Base-by-base conservation (phyloP, 2,888 invertebrate genomes). In the Lapara coniferarum region DNA sequence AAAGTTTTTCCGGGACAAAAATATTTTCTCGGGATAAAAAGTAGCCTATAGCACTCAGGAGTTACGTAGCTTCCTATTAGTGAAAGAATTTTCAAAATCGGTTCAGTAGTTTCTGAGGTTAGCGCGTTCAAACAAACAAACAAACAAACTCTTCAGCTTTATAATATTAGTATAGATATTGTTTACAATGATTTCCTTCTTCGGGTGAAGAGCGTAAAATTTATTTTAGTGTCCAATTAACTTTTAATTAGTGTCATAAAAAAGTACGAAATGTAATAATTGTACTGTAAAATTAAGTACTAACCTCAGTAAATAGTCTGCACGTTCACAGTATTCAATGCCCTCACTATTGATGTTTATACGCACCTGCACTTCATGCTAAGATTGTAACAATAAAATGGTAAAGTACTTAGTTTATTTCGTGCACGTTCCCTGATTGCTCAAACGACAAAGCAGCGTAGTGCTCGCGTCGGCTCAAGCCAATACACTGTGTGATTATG, bases 381-480 rank as follows among this genome's bases (percentile, higher is more conserved):
- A 52, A 58, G 74, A 74, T 70, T 77, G 77, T 77, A 76, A 78
- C 77, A 81, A 77, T 75, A 81, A 81, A 37, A 67, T 67, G 19
- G 71, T 71, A 72, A 73, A 77, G 77, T 37, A 37, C 37, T 37
- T 77, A 77, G 74, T 72, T 80, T 76, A 75, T 78, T 80, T 76
- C 82, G 83, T 80, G 80, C 80, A 77, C 81, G 78, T 82, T 69
- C 63, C 37, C 72, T 74, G 74, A 77, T 75, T 75, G 78, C 81
- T 78, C 74, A 77, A 80, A 85, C 76, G 82, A 44, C 63, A 19
- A 63, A 46, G 63, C 46, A 49, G 84, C 89, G 89, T 85, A 77
- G 70, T 75, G 68, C 70, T 75, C 79, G 85, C 82, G 80, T 77
- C 84, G 84, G 85, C 83, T 86, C 87, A 83, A 85, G 68, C 83